Evolutionary conservation across 23 tunicate species (phyloP).

Genomic region (Diplosoma virens): DNA sequence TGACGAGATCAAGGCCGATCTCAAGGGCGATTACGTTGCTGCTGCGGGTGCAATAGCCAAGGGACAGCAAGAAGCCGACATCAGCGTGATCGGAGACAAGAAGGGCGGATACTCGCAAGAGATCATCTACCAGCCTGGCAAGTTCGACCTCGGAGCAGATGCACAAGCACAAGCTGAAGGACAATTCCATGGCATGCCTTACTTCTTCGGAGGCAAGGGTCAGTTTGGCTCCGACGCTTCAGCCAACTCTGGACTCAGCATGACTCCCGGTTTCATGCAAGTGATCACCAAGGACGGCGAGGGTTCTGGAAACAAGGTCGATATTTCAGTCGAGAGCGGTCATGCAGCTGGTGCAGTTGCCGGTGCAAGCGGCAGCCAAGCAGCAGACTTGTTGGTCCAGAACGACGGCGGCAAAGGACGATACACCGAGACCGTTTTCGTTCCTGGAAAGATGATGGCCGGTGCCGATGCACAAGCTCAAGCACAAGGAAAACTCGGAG

Average conservation of each 20-base stretch:
- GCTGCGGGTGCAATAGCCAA: too few relatives aligned
- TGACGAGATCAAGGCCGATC: neutral
- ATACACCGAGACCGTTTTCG: slow-evolving; percentile 1
- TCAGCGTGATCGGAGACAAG: slow-evolving; percentile 13
- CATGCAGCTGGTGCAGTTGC: slow-evolving; percentile 8
- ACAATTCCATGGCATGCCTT: neutral
- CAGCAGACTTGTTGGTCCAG: neutral
- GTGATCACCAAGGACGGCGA: slow-evolving; percentile 17
- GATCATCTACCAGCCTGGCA: slow-evolving; percentile 12
- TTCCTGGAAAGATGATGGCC: slow-evolving; percentile 4
- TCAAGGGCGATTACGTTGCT: too few relatives aligned
- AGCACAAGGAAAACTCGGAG: neutral
- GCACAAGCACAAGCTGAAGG: slow-evolving; percentile 7
- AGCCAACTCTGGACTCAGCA: neutral
- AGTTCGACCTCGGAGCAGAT: neutral
- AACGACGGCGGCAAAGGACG: neutral
- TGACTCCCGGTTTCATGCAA: neutral
- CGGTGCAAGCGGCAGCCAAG: slow-evolving; percentile 15
- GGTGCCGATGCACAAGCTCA: slow-evolving; percentile 4
- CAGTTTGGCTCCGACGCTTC: neutral
- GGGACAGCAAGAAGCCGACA: neutral
- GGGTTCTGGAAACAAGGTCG: neutral
- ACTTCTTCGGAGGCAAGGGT: slow-evolving; percentile 12
- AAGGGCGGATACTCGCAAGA: neutral
- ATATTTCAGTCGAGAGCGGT: neutral